These are phyloP conservation scores for Coelopa frigida DNA, from an alignment of 1,140 invertebrate genomes.

Conservation along the genomic window DNA sequence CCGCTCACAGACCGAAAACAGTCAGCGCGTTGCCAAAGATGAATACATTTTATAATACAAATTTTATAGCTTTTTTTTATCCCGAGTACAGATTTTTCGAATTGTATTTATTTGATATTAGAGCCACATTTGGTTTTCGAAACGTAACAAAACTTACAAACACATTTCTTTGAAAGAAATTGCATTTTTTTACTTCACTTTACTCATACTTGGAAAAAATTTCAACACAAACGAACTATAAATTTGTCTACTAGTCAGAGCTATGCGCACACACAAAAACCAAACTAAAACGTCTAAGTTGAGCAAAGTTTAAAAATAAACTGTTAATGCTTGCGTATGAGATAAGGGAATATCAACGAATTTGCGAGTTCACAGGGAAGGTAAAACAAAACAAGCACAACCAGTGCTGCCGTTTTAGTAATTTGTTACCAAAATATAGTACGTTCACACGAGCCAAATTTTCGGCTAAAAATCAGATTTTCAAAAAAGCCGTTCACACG, in stretches of 20 bases:
- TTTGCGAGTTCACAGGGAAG: too few relatives aligned
- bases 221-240: neutral
- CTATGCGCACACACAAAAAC: neutral
- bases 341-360: too few relatives aligned
- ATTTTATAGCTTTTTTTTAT: neutral
- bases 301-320: constrained; percentile 16
- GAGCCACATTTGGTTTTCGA: neutral
- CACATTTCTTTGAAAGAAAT: too few relatives aligned
- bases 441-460: too few relatives aligned
- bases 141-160: neutral
- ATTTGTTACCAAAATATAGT: too few relatives aligned
- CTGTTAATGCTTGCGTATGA: too few relatives aligned
- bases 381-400: too few relatives aligned
- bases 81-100: neutral
- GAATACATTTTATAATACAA: neutral
- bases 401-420: too few relatives aligned
- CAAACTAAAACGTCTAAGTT: constrained; percentile 8
- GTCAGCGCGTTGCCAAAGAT: too few relatives aligned
- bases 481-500: too few relatives aligned
- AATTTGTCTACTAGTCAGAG: neutral
- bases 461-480: too few relatives aligned
- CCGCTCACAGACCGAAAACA: too few relatives aligned
- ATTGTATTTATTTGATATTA: neutral
- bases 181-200: constrained; percentile 1
- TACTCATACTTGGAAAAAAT: neutral